Evolutionary conservation across 2,888 invertebrate species (phyloP).

Genomic region (Eulithis prunata): DNA sequence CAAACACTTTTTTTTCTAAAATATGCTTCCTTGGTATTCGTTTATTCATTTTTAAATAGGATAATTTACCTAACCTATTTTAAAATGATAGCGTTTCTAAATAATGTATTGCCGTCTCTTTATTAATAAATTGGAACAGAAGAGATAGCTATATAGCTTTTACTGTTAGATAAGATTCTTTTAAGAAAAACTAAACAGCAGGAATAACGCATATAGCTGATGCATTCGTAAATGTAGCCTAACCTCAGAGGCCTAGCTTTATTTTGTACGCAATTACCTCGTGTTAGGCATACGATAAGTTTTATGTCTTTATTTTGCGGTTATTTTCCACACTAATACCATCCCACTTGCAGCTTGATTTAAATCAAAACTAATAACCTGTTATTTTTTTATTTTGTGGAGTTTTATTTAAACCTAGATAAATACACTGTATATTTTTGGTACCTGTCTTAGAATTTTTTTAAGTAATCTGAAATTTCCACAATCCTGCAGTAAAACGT

Average conservation of each 20-base stretch:
- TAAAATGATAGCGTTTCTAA: too few relatives aligned
- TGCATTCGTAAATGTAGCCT: not conserved
- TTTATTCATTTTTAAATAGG: too few relatives aligned
- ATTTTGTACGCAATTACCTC: constrained; percentile 46
- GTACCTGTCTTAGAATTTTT: not conserved
- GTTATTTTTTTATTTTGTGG: not conserved
- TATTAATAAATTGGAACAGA: too few relatives aligned
- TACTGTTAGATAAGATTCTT: too few relatives aligned
- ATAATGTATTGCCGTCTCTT: too few relatives aligned
- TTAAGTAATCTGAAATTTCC: not conserved
- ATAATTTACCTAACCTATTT: too few relatives aligned
- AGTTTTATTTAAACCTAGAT: too few relatives aligned
- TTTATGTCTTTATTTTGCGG: constrained; percentile 24
- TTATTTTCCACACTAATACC: not conserved
- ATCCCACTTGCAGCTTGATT: not conserved
- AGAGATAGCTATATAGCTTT: too few relatives aligned
- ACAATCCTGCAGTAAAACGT: constrained; percentile 3
- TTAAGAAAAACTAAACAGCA: too few relatives aligned
- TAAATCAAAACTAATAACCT: not conserved
- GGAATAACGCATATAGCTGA: not conserved
- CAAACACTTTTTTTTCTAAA: too few relatives aligned
- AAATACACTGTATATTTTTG: too few relatives aligned
- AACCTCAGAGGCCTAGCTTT: constrained; percentile 14
- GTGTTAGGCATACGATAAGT: constrained; percentile 34
- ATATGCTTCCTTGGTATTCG: too few relatives aligned